A percentile compares a stretch with the other conserved stretches of the same genome.
These are phyloP conservation scores for Sebastes hubbsi DNA, from an alignment of 2,797 vertebrate species.

Conservation along the genomic window DNA sequence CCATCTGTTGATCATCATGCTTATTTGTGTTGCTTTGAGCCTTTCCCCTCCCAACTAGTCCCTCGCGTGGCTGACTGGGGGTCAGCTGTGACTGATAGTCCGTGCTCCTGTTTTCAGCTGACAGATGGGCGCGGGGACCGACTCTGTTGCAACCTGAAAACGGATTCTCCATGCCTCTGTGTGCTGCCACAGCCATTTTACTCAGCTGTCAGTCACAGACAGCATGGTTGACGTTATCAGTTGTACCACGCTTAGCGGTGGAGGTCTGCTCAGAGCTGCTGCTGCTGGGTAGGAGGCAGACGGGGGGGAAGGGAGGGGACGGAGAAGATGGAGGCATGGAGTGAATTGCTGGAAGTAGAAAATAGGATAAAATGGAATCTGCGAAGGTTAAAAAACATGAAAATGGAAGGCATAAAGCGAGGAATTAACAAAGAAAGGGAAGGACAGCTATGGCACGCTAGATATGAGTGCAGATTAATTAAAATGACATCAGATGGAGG, in stretches of 20 bases:
- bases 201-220: constrained; percentile 78
- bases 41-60: constrained; percentile 24
- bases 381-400: constrained; percentile 17
- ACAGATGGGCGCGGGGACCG: constrained; percentile 71
- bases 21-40: constrained; percentile 61
- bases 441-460: background rate
- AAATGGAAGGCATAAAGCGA: background rate
- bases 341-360: constrained; percentile 12
- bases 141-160: constrained; percentile 71
- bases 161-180: constrained; percentile 77
- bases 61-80: constrained; percentile 49
- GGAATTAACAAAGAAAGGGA: background rate
- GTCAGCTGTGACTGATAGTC: constrained; percentile 77
- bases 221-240: constrained; percentile 73
- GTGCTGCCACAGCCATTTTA: constrained; percentile 79
- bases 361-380: constrained; percentile 6
- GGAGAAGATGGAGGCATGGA: background rate
- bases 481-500: constrained; percentile 62
- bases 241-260: constrained; percentile 60
- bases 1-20: constrained; percentile 78
- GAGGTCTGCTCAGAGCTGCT: constrained; percentile 64
- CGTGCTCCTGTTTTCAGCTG: constrained; percentile 58
- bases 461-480: constrained; percentile 52
- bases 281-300: constrained; percentile 53
- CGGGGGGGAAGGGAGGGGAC: background rate